A percentile compares a stretch with the other conserved stretches of the same genome.
Evolutionary conservation across 2,113 vertebrate species (phyloP).

Genomic region (Cheirogaleus medius): DNA sequence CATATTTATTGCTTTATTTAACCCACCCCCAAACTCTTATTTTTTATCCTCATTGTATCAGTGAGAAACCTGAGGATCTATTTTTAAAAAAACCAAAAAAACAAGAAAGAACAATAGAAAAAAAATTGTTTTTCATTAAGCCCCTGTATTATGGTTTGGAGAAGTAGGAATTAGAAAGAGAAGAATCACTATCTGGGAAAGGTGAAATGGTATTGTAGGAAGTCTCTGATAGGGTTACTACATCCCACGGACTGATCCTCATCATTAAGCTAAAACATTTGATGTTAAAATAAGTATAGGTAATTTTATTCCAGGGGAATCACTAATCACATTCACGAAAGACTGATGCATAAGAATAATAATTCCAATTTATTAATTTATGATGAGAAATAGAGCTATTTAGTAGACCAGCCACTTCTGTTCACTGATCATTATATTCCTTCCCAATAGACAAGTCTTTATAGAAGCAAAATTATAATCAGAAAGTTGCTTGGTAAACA

Average conservation of each 20-base stretch:
- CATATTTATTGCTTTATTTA: neutral
- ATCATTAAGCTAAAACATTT: neutral
- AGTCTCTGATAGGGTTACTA: neutral
- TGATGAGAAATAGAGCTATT: neutral
- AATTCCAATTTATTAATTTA: neutral
- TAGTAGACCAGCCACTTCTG: neutral
- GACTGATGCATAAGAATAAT: neutral
- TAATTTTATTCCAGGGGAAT: neutral
- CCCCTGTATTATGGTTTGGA: neutral
- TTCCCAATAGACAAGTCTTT: neutral
- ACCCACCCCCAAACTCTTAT: neutral
- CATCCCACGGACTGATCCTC: neutral
- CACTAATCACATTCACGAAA: neutral
- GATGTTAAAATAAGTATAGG: neutral
- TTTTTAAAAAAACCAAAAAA: too few species aligned
- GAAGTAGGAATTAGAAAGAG: neutral
- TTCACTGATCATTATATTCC: neutral
- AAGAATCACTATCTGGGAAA: neutral
- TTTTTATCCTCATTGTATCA: neutral
- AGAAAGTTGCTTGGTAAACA: neutral
- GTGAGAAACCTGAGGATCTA: neutral
- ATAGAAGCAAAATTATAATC: conserved; percentile 1
- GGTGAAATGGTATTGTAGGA: neutral
- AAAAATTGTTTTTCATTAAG: neutral
- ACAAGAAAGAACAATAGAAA: neutral